Evolutionary conservation across 2,888 invertebrate species (phyloP).

Genomic region (Meliscaeva auricollis): DNA sequence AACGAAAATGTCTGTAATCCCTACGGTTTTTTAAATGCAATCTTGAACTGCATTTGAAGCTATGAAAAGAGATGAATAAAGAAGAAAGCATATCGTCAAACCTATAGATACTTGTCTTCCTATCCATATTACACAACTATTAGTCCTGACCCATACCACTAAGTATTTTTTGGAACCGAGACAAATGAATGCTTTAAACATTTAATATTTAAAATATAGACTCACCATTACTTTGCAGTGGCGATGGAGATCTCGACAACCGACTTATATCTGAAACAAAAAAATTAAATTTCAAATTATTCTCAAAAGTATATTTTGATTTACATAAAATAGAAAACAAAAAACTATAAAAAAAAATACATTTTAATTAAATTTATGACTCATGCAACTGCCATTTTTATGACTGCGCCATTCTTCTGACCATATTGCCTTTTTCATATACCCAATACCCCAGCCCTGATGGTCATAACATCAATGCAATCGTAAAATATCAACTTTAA

Average conservation of each 20-base stretch:
- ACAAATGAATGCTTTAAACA: too few relatives aligned
- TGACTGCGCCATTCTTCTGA: conserved; percentile 19
- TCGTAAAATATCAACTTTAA: conserved; percentile 62
- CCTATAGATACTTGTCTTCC: too few relatives aligned
- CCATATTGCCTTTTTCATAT: conserved; percentile 19
- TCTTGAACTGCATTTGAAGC: too few relatives aligned
- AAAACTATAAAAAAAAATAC: conserved; percentile 13
- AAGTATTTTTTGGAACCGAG: too few relatives aligned
- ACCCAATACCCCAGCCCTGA: conserved; percentile 5
- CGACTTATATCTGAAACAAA: conserved; percentile 85
- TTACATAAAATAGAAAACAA: neutral
- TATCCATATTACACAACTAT: too few relatives aligned
- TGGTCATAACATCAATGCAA: conserved; percentile 39
- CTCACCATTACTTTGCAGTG: conserved; percentile 91
- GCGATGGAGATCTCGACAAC: conserved; percentile 91
- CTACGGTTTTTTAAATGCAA: too few relatives aligned
- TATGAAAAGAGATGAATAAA: too few relatives aligned
- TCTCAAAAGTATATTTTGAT: conserved; percentile 14
- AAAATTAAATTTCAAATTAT: conserved; percentile 46
- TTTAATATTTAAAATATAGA: neutral
- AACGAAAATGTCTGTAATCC: too few relatives aligned
- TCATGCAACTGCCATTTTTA: conserved; percentile 54
- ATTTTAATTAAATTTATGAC: conserved; percentile 25
- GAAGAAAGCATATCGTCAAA: too few relatives aligned
- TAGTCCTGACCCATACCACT: too few relatives aligned